Evolutionary conservation across 2,113 vertebrate species (phyloP).

Genomic region (Ammodytes marinus): DNA sequence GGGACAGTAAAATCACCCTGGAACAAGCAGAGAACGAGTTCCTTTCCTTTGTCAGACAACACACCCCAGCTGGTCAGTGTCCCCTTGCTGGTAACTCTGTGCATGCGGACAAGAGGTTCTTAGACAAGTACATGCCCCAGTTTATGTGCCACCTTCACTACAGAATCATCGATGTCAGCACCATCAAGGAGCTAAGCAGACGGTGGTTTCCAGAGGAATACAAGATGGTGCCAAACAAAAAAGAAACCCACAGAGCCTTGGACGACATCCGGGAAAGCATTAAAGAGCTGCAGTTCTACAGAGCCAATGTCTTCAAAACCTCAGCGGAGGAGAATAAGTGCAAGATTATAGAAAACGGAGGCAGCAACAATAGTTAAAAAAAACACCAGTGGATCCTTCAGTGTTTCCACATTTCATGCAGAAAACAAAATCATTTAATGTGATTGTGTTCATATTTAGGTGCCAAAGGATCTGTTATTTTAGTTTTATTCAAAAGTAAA

Average conservation of each 20-base stretch:
- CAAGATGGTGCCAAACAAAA: constrained; percentile 91
- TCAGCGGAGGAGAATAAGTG: constrained; percentile 87
- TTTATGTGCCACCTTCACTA: constrained; percentile 91
- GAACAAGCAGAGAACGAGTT: constrained; percentile 97
- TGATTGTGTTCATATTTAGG: not conserved
- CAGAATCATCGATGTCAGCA: constrained; percentile 97
- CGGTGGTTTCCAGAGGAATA: constrained; percentile 96
- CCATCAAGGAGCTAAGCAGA: constrained; percentile 97
- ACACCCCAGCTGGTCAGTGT: constrained; percentile 94
- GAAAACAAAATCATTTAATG: not conserved
- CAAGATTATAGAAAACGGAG: constrained; percentile 88
- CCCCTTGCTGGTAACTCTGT: constrained; percentile 93
- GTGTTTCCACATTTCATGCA: not conserved
- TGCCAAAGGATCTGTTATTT: not conserved
- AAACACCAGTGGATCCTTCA: not conserved
- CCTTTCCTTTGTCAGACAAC: constrained; percentile 94
- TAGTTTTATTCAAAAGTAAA: constrained; percentile 15
- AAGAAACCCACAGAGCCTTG: constrained; percentile 93
- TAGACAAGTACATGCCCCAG: constrained; percentile 98
- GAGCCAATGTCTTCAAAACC: constrained; percentile 90
- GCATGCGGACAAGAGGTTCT: constrained; percentile 92
- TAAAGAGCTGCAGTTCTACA: constrained; percentile 95
- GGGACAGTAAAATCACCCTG: constrained; percentile 90
- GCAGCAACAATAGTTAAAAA: constrained; percentile 77
- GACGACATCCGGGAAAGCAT: constrained; percentile 97